phyloP scores from a whole-genome alignment of 2,113 vertebrate species.

The Okapia johnstoni region DNA sequence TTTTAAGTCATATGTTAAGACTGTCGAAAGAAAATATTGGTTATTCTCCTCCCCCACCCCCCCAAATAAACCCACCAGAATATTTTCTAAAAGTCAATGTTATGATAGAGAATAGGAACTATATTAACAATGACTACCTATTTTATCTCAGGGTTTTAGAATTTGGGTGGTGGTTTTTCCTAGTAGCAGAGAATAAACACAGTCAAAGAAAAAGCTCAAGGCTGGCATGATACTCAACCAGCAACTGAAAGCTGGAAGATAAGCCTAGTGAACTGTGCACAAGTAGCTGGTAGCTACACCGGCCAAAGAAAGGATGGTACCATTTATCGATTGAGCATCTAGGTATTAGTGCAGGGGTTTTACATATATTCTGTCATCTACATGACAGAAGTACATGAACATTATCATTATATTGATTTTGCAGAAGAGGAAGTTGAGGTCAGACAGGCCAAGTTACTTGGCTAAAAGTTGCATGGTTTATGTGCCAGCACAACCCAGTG shows the following conservation, averaged over 20 bases:
- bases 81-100: neutral
- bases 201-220: neutral
- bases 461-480: neutral
- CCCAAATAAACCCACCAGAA: neutral
- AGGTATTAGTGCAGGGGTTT: neutral
- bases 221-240: neutral
- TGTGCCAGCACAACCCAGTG: neutral
- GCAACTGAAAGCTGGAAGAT: neutral
- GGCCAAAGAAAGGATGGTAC: neutral
- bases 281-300: neutral
- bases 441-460: neutral
- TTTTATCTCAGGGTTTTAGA: neutral
- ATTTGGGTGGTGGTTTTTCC: neutral
- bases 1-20: neutral
- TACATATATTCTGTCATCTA: neutral
- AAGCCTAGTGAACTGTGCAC: neutral
- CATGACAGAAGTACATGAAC: neutral
- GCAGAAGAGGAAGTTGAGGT: constrained; percentile 19
- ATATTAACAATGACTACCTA: neutral
- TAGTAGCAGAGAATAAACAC: neutral
- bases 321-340: neutral
- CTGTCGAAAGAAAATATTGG: neutral
- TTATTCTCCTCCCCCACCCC: neutral
- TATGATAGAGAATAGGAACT: neutral
- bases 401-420: neutral